Base-by-base conservation (phyloP, 2,113 vertebrate genomes). In the Rhinopithecus roxellana region DNA sequence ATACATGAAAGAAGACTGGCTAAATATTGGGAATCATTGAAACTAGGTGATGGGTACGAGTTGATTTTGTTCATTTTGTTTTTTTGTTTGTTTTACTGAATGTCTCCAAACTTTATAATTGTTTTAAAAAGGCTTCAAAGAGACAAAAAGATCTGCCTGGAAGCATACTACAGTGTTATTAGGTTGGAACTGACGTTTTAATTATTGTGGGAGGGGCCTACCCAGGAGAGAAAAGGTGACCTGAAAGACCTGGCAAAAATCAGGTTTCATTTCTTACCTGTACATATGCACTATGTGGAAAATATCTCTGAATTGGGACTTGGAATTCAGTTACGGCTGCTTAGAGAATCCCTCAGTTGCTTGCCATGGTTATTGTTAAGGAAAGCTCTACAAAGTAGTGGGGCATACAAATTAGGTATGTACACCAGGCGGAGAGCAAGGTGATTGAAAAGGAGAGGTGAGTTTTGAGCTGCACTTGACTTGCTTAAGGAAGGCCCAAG, bases 401-500 rank as follows among this genome's bases (percentile, higher is more conserved):
- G 17, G n/a, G 9, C 35, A 50, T 69, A n/a, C 14, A 89, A 70
- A 79, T 93, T 52, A 70, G 30, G 1, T 85, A 0, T 59, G 9
- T 67, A 72, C 18, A 13, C n/a, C 20, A 64, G 57, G 8, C 59
- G 14, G 17, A 78, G 22, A 74, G 8, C 38, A 38, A 30, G 52
- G 13, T 43, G 10, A 52, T 89, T 86, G 57, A 57, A 93, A 43
- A 77, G 61, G 7, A 59, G 25, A 52, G 13, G 11, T 64, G n/a
- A 84, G 27, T 93, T 95, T 85, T 88, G 8, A 95, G 78, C 23
- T 90, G 18, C 6, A 12, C n/a, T 97, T 97, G 52, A 87, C 27
- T 90, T 72, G 35, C n/a, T 64, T 5, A 94, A 93, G 70, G 38
- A 91, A 87, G 20, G 48, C 23, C 30, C 32, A 45, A 30, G n/a